Conservation (phyloP, 1,140 invertebrate species). For the Medauroidea extradentata region DNA sequence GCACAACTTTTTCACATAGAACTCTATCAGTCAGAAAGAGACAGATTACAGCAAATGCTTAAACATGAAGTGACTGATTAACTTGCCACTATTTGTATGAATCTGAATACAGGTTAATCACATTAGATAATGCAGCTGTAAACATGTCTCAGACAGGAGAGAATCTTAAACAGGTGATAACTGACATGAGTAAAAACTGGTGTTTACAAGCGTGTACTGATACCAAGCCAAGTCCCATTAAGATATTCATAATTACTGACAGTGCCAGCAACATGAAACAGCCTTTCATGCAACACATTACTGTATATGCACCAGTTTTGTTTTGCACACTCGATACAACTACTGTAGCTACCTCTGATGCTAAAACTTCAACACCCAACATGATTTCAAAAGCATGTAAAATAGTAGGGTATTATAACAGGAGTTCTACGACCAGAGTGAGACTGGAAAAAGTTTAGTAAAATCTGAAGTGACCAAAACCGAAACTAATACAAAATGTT, state of each 20-base stretch:
- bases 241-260: constrained; percentile 9
- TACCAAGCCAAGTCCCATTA: constrained; percentile 7
- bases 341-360: too few relatives aligned
- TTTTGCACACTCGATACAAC: too few relatives aligned
- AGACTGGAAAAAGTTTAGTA: constrained; percentile 20
- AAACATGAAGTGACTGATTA: constrained; percentile 12
- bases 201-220: constrained; percentile 7
- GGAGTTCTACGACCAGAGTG: constrained; percentile 7
- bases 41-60: constrained; percentile 3
- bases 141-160: constrained; percentile 13
- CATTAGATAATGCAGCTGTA: constrained; percentile 18
- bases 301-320: too few relatives aligned
- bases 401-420: constrained; percentile 1
- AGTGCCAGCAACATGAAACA: too few relatives aligned
- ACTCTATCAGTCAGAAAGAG: constrained; percentile 18
- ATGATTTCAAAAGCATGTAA: constrained; percentile 15
- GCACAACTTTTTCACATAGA: constrained; percentile 20
- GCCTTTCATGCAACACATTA: constrained; percentile 10
- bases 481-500: constrained; percentile 26
- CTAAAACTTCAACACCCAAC: constrained; percentile 12
- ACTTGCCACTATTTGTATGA: constrained; percentile 26
- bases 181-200: constrained; percentile 15
- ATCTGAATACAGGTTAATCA: constrained; percentile 21
- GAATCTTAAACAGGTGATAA: constrained; percentile 18
- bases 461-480: constrained; percentile 15